A percentile compares a stretch with the other conserved stretches of the same genome.
Evolutionary conservation across 2,888 invertebrate species (phyloP).

Genomic region (Pollenia labialis): DNA sequence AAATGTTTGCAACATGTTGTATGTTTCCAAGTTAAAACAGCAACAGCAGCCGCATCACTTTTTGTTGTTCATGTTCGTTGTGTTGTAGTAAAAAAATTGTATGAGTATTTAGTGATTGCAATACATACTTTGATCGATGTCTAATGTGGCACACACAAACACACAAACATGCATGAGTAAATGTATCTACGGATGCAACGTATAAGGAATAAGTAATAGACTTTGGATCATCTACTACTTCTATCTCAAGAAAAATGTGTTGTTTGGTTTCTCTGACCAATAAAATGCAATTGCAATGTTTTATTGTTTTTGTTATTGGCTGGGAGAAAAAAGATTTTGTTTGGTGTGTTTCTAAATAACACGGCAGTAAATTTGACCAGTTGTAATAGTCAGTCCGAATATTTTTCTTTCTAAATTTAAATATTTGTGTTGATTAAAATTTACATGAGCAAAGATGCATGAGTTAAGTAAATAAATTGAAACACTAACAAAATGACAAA

Average conservation of each 20-base stretch:
- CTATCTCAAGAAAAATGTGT: neutral
- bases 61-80: constrained; percentile 14
- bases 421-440: constrained; percentile 53
- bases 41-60: constrained; percentile 10
- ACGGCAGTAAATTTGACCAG: constrained; percentile 26
- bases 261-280: constrained; percentile 10
- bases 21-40: constrained; percentile 14
- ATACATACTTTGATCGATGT: constrained; percentile 59
- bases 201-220: constrained; percentile 39
- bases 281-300: neutral
- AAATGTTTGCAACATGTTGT: constrained; percentile 57
- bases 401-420: constrained; percentile 20
- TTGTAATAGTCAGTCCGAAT: neutral
- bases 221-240: constrained; percentile 34
- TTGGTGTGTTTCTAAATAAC: constrained; percentile 17
- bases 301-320: constrained; percentile 2
- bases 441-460: constrained; percentile 33
- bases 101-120: constrained; percentile 44
- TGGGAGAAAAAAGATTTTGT: neutral
- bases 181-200: neutral
- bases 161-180: too few relatives aligned
- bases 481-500: constrained; percentile 6
- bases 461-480: constrained; percentile 37
- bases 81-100: constrained; percentile 17
- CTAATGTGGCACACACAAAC: neutral